Base-by-base conservation (phyloP, 1,140 invertebrate genomes). In the Drosophila busckii region DNA sequence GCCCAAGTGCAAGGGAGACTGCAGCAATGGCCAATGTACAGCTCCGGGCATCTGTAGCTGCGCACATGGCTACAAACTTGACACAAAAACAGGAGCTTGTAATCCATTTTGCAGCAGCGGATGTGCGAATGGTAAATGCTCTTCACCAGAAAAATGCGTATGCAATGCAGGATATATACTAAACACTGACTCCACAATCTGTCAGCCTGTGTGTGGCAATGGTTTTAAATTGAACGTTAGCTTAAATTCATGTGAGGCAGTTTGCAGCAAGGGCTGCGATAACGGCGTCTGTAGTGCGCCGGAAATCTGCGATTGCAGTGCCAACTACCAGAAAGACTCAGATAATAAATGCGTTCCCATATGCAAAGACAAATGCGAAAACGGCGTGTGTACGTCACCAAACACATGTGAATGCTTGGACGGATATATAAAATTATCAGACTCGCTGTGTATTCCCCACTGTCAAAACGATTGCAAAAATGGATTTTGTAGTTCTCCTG, bases 251-350 rank as follows among this genome's bases (percentile, higher is more conserved):
- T 75, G 70, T 19, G 29, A 32, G 8, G 70, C 70, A 4, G 40
- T 59, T n/a, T 76, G 70, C 22, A 34, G 37, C 12, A 40, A 15
- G 10, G 37, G 41, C 4, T 76, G 70, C 34, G 55, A 50, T 54
- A 76, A 76, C n/a, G 70, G 70, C 0, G 28, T 66, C 13, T 76
- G 70, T 9, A 22, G 37, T 5, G 71, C 55, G 2, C 70, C 70
- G 7, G 44, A 75, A 6, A 20, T 40, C 6, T 80, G 67, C 8
- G 25, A 56, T 8, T 76, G 70, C 44, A 54, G 78, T 13, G 32
- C 6, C 9, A 38, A 60, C 26, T 49, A 93, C 90, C 71, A 90
- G 88, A 53, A 91, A 87, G 42, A 75, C 4, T 2, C 29, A 7
- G 62, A 76, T 45, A 62, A 62, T 17, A 61, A 45, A 1, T 66